These are phyloP conservation scores for Epinotia brunnichana DNA, from an alignment of 2,888 invertebrate genomes.

Conservation along the genomic window DNA sequence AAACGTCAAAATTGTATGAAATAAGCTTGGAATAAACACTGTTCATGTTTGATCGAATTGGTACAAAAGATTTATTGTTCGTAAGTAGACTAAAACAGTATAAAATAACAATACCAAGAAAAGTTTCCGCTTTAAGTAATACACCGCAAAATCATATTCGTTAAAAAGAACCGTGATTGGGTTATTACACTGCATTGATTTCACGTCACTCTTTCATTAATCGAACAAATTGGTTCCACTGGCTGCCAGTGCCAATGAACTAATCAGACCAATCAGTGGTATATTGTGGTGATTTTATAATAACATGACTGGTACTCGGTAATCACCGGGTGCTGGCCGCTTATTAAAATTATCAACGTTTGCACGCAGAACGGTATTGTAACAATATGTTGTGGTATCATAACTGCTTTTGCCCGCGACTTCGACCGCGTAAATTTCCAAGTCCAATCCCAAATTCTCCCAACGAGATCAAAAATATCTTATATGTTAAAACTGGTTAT, in stretches of 20 bases:
- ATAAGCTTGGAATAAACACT: too few species aligned
- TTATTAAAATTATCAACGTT: constrained; percentile 41
- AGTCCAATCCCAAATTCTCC: too few species aligned
- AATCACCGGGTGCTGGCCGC: constrained; percentile 26
- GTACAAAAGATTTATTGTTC: too few species aligned
- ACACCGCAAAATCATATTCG: not conserved
- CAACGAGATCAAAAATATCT: too few species aligned
- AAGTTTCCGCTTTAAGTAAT: not conserved
- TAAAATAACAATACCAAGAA: too few species aligned
- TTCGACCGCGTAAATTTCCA: too few species aligned
- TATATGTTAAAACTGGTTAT: too few species aligned
- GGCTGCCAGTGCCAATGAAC: constrained; percentile 63
- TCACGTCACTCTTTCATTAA: constrained; percentile 50
- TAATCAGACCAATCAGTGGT: constrained; percentile 60
- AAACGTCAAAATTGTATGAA: too few species aligned
- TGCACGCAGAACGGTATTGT: constrained; percentile 26
- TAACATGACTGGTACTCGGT: constrained; percentile 36
- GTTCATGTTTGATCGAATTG: too few species aligned
- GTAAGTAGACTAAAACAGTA: too few species aligned
- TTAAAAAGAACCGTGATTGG: not conserved
- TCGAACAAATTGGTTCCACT: constrained; percentile 44
- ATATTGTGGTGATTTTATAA: constrained; percentile 46
- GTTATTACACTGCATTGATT: constrained; percentile 43
- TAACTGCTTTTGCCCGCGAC: too few species aligned
- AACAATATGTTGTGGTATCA: constrained; percentile 13